Percentiles rank a stretch among this genome's conserved stretches.
Evolutionary conservation across 2,113 vertebrate species (phyloP).

Genomic region (Callipepla squamata): DNA sequence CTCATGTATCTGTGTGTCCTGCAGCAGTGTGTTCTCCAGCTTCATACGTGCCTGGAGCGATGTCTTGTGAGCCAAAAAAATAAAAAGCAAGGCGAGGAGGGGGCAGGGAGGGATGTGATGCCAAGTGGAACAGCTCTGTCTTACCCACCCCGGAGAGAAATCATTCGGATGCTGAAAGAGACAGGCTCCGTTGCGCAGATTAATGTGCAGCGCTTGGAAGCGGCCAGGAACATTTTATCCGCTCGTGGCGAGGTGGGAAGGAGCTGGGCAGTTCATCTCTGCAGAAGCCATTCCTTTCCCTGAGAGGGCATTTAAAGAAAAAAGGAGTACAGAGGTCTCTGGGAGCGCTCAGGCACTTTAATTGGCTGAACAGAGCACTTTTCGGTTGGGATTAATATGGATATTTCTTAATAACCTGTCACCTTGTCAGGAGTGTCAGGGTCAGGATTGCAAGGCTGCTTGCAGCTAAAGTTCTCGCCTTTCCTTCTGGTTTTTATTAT

Average conservation of each 20-base stretch:
- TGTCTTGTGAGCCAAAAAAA: background rate
- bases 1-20: background rate
- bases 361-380: background rate
- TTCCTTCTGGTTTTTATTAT: slow-evolving; percentile 14
- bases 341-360: slow-evolving; percentile 7
- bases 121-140: slow-evolving; percentile 44
- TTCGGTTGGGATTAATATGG: slow-evolving; percentile 37
- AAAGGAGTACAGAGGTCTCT: background rate
- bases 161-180: slow-evolving; percentile 40
- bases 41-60: background rate
- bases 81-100: background rate
- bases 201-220: slow-evolving; percentile 21
- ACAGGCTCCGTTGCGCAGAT: slow-evolving; percentile 26
- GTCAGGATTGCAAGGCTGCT: slow-evolving; percentile 17
- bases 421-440: slow-evolving; percentile 29
- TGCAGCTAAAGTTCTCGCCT: background rate
- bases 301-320: background rate
- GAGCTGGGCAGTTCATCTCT: slow-evolving; percentile 13
- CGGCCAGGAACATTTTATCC: slow-evolving; percentile 46
- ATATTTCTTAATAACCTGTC: slow-evolving; percentile 17
- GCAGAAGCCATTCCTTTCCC: slow-evolving; percentile 32
- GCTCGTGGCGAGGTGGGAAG: background rate
- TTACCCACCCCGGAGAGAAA: slow-evolving; percentile 22
- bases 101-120: slow-evolving; percentile 21
- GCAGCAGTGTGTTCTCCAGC: background rate